These are phyloP conservation scores for Karalla daura DNA, from an alignment of 2,797 vertebrate species.

Conservation along the genomic window DNA sequence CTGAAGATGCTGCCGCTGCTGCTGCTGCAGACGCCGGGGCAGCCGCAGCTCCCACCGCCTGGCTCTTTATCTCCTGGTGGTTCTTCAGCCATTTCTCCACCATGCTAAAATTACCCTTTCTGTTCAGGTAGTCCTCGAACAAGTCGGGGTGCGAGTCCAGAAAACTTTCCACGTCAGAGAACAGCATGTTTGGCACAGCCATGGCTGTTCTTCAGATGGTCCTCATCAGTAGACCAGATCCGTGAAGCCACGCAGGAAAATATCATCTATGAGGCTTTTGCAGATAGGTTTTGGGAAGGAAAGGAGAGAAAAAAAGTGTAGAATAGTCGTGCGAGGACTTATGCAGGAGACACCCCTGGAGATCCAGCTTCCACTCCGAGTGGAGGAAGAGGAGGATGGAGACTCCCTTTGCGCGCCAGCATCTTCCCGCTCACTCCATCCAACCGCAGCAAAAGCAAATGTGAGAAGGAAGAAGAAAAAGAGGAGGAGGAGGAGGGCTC, in stretches of 20 bases:
- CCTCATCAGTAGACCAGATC: constrained; percentile 69
- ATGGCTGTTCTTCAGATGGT: constrained; percentile 75
- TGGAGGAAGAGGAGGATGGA: constrained; percentile 56
- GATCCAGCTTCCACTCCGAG: constrained; percentile 47
- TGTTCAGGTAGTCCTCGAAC: constrained; percentile 91
- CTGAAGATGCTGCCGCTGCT: constrained; percentile 45
- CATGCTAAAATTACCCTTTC: constrained; percentile 91
- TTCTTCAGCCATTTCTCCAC: constrained; percentile 95
- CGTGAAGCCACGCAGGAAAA: constrained; percentile 62
- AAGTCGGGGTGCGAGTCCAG: constrained; percentile 94
- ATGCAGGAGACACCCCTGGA: constrained; percentile 46
- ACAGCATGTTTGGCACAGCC: constrained; percentile 88
- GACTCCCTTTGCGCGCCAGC: constrained; percentile 65
- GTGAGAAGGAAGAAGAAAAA: background rate
- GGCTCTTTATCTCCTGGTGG: constrained; percentile 76
- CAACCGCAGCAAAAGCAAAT: constrained; percentile 11
- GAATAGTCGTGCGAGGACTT: too few species aligned
- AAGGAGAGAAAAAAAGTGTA: too few species aligned
- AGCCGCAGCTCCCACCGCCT: constrained; percentile 40
- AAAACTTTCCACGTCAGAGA: constrained; percentile 97
- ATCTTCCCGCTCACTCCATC: constrained; percentile 14
- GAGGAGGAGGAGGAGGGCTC: background rate
- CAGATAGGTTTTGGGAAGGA: too few species aligned
- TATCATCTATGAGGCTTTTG: constrained; percentile 76
- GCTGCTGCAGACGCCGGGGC: constrained; percentile 56